These are phyloP conservation scores for Philantomba maxwellii DNA, from an alignment of 2,113 vertebrate genomes.

Conservation along the genomic window DNA sequence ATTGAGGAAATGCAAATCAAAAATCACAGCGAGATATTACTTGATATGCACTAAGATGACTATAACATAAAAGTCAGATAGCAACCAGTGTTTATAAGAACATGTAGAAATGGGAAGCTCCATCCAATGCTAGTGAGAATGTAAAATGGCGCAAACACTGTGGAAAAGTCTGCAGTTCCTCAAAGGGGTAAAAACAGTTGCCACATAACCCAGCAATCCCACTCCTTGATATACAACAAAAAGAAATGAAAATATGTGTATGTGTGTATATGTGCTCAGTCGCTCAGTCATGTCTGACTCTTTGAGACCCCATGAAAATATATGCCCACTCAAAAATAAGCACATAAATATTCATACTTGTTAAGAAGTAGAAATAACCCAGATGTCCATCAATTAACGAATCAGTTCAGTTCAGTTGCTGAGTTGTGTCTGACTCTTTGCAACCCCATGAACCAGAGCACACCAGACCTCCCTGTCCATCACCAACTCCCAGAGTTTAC, in stretches of 20 bases:
- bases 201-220: neutral
- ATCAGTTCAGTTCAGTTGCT: neutral
- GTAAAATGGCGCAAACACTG: neutral
- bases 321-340: neutral
- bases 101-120: neutral
- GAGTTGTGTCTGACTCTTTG: too few species aligned
- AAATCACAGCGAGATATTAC: neutral
- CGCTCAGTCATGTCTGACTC: accelerated
- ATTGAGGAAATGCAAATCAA: neutral
- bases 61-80: neutral
- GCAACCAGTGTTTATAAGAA: neutral
- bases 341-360: neutral
- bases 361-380: neutral
- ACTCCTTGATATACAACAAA: neutral
- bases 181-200: neutral
- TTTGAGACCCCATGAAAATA: neutral
- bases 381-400: neutral
- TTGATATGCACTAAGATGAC: neutral
- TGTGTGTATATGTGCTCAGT: neutral
- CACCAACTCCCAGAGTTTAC: too few species aligned
- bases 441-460: too few species aligned
- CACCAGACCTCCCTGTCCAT: too few species aligned
- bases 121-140: neutral
- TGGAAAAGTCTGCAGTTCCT: neutral
- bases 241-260: neutral